Base-by-base conservation (phyloP, 2,113 vertebrate species). In the Aleadryas rufinucha region DNA sequence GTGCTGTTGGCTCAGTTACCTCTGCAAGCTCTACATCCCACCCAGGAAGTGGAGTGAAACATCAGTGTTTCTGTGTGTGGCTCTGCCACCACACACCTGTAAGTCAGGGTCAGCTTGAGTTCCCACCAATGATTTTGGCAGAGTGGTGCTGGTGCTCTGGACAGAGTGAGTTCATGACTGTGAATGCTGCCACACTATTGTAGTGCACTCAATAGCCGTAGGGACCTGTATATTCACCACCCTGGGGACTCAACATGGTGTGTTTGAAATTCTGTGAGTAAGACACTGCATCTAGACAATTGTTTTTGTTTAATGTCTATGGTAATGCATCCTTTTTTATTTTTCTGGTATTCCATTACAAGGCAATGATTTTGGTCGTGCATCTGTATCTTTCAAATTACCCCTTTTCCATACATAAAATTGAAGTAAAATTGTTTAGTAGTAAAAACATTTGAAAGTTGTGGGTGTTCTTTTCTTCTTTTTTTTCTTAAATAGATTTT, bases 21-120 rank as follows among this genome's bases (percentile, higher is more conserved):
- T 57, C 50, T 77, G 33, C 39, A 77, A 81, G 23, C n/a, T 37
- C 4, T 24, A 16, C 18, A 23, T 69, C 20, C 59, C 57, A 5
- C 9, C 11, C 2, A 0, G 30, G 39, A 66, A 47, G 31, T 30
- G 0, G 1, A 61, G 50, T 8, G 15, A 70, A 69, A n/a, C 11
- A 49, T 64, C 20, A n/a, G 10, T 37, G 7, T 41, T n/a, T 76
- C 39, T 75, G 72, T 3, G 1, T 68, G 60, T 64, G 74, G 9
- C 35, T 56, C 9, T 77, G 53, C 28, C 0, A 0, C 10, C n/a
- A 12, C 8, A 2, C 12, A 16, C n/a, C 45, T 72, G 10, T 35
- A 27, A 83, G 21, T 71, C 23, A 53, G 20, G n/a, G 23, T 14
- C 54, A 74, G 21, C 31, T 88, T n/a, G 37, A n/a, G 27, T 53